These are phyloP conservation scores for Danaus plexippus DNA, from an alignment of 1,140 invertebrate species.

Conservation along the genomic window DNA sequence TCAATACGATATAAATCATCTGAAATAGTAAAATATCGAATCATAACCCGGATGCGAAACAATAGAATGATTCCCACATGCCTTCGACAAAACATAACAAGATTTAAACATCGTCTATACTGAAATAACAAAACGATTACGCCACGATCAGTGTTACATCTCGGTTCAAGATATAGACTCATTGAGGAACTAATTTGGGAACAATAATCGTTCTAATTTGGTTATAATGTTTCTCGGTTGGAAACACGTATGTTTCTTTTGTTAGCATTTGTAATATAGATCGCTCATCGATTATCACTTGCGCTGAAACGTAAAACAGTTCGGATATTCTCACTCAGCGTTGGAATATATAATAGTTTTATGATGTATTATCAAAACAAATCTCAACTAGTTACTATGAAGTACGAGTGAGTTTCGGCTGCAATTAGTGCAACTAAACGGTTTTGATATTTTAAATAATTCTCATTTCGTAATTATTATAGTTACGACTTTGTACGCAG, in stretches of 20 bases:
- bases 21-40: slow-evolving; percentile 34
- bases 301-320: slow-evolving; percentile 47
- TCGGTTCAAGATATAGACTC: slow-evolving; percentile 33
- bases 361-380: slow-evolving; percentile 74
- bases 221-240: neutral
- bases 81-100: slow-evolving; percentile 65
- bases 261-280: slow-evolving; percentile 10
- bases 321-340: slow-evolving; percentile 70
- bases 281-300: slow-evolving; percentile 44
- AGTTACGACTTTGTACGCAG: too few species aligned
- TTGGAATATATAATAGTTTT: slow-evolving; percentile 73
- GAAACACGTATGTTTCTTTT: slow-evolving; percentile 13
- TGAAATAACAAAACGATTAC: slow-evolving; percentile 69
- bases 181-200: slow-evolving; percentile 16
- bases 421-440: slow-evolving; percentile 32
- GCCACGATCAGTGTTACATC: slow-evolving; percentile 48
- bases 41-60: slow-evolving; percentile 66
- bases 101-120: slow-evolving; percentile 63
- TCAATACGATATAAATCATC: too few species aligned
- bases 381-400: slow-evolving; percentile 63
- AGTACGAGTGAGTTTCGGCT: slow-evolving; percentile 58
- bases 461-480: too few species aligned
- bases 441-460: slow-evolving; percentile 46
- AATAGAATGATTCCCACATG: slow-evolving; percentile 70
- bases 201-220: slow-evolving; percentile 9